Conservation (phyloP, 2,113 vertebrate genomes). For the Colinus virginianus region DNA sequence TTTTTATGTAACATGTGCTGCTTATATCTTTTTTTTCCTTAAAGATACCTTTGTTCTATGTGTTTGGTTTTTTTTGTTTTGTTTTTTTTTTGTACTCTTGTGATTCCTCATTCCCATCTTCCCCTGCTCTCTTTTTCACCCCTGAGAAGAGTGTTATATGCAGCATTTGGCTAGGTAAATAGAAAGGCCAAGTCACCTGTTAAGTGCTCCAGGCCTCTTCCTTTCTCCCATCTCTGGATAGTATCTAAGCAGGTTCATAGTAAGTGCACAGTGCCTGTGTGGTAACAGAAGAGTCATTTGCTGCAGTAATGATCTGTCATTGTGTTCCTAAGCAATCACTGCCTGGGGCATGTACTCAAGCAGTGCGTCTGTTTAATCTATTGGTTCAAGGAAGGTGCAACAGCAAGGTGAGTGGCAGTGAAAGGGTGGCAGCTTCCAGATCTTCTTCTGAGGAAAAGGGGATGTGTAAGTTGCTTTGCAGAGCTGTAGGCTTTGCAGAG, state of each 20-base stretch:
- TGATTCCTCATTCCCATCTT: background rate
- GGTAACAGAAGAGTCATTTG: background rate
- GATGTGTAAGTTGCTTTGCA: background rate
- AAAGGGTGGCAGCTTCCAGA: accelerated
- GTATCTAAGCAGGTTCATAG: background rate
- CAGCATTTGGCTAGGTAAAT: background rate
- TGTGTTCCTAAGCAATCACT: background rate
- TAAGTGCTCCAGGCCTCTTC: background rate
- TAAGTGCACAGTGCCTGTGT: background rate
- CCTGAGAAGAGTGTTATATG: accelerated
- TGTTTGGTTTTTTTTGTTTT: too few species aligned
- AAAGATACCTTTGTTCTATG: background rate
- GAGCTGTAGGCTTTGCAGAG: background rate
- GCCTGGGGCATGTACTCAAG: background rate
- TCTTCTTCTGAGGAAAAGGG: background rate
- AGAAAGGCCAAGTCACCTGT: background rate
- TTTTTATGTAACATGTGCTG: background rate
- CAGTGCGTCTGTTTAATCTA: background rate
- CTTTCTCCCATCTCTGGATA: background rate
- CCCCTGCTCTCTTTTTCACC: background rate
- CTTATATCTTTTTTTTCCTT: background rate
- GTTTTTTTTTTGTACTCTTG: background rate
- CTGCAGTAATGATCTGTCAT: background rate
- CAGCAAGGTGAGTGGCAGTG: background rate
- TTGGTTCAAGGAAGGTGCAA: background rate